Evolutionary conservation across 64 coral and sea anemone species (phyloP), one percentile per base, ranked within the genome.

Genomic region (Dendrophyllia cribrosa): DNA sequence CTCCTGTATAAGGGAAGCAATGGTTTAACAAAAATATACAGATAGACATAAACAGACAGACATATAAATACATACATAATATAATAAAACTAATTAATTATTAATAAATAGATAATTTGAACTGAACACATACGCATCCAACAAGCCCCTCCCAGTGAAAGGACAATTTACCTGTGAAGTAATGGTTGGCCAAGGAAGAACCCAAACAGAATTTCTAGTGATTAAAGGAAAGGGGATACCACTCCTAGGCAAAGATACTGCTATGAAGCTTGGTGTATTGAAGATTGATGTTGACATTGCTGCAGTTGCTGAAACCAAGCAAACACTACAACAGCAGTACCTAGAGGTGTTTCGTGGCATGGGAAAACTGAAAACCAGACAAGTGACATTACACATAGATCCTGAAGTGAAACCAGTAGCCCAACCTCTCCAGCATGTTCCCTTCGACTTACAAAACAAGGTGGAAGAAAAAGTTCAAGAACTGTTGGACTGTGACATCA

Each of bases 41-140:
- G n/a, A n/a, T n/a, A n/a, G n/a, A n/a, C n/a, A n/a, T n/a, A n/a
- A n/a, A n/a, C n/a, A n/a, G n/a, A n/a, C n/a, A n/a, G n/a, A n/a
- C n/a, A n/a, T n/a, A n/a, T n/a, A n/a, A n/a, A n/a, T n/a, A n/a
- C n/a, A n/a, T n/a, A n/a, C n/a, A n/a, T n/a, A n/a, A n/a, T n/a
- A n/a, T n/a, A n/a, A n/a, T n/a, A n/a, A n/a, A n/a, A n/a, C n/a
- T n/a, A n/a, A n/a, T n/a, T n/a, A n/a, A n/a, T n/a, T n/a, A n/a
- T n/a, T n/a, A n/a, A n/a, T n/a, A n/a, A n/a, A n/a, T n/a, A n/a
- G n/a, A n/a, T n/a, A n/a, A n/a, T n/a, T n/a, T n/a, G n/a, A n/a
- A n/a, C n/a, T n/a, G n/a, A n/a, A 76, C 59, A 52, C 88, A 25
- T 86, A 86, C 66, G 91, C 44, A 63, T 65, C 69, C 66, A 48